Conservation (phyloP, 2,113 vertebrate genomes). For the Excalfactoria chinensis region DNA sequence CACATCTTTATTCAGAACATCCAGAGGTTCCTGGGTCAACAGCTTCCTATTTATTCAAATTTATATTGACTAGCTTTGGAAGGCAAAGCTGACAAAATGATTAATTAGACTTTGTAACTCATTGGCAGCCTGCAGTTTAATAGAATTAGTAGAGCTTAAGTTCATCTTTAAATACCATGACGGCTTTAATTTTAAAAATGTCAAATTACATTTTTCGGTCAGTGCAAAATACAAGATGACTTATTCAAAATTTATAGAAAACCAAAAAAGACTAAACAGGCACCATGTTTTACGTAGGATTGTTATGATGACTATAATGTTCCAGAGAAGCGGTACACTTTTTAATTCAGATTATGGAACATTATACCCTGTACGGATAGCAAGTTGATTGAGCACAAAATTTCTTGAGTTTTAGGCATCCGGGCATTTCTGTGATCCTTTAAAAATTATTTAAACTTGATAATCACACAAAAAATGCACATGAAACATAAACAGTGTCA, state of each 20-base stretch:
- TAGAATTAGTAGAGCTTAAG: conserved; percentile 81
- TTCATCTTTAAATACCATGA: conserved; percentile 81
- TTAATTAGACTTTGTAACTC: conserved; percentile 81
- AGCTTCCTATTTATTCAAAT: conserved; percentile 81
- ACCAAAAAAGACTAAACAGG: background rate
- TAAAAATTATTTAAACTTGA: background rate
- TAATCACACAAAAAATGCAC: background rate
- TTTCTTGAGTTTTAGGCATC: background rate
- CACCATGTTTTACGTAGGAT: background rate
- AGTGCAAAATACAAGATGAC: conserved; percentile 66
- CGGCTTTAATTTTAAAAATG: conserved; percentile 74
- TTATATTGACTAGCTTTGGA: conserved; percentile 78
- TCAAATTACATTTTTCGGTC: conserved; percentile 78
- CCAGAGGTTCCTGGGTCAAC: conserved; percentile 69
- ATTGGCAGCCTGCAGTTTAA: conserved; percentile 79
- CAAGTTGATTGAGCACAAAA: background rate
- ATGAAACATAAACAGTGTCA: background rate
- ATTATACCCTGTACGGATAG: background rate
- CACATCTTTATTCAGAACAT: conserved; percentile 68
- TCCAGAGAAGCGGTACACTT: background rate
- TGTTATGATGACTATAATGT: background rate
- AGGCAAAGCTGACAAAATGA: conserved; percentile 82
- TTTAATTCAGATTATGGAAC: background rate
- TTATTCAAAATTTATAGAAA: conserved; percentile 55
- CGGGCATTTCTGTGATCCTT: background rate